Base-by-base conservation (phyloP, 2,113 vertebrate species). In the Serinus canaria region DNA sequence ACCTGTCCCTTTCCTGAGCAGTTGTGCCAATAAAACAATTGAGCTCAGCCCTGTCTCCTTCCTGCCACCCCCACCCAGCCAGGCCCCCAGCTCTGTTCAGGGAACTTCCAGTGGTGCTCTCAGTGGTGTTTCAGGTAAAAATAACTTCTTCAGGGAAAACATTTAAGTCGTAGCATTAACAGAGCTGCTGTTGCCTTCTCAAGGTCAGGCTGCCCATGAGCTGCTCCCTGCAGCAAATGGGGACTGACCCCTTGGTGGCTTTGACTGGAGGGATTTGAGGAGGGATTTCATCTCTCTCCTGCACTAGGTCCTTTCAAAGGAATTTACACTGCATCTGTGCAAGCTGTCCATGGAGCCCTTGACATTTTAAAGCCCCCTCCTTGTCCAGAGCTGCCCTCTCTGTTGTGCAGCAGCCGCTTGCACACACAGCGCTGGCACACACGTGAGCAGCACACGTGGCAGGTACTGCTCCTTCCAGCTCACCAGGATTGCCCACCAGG, bases 381-480 rank as follows among this genome's bases (percentile, higher is more conserved):
- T 72, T 43, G 14, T 50, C 75, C 31, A 8, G 33, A 83, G 15
- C 21, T 15, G 27, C 35, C 19, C 19, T 15, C 18, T 31, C 4
- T 9, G 35, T 6, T 23, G 41, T 47, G 53, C 24, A 25, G 27
- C 21, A 47, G 62, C 30, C 56, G 6, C 53, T 47, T 24, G 15
- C 55, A 59, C 19, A 59, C 19, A 1, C 21, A 5, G 47, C 2
- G 28, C 59, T 47, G n/a, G 31, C 39, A 52, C 21, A 9, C 7
- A 15, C 0, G 0, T 22, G 44, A 81, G 6, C n/a, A 37, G 41
- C 8, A 1, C 1, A 1, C 6, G 3, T 1, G 4, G 4, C 55
- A 27, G 30, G n/a, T 10, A 1, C 39, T 19, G 41, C 23, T 70
- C 52, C 58, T 75, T 52, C 62, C 5, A 8, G 11, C 33, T 66